Conservation (phyloP, 2,113 vertebrate species). For the Nothoprocta perdicaria region DNA sequence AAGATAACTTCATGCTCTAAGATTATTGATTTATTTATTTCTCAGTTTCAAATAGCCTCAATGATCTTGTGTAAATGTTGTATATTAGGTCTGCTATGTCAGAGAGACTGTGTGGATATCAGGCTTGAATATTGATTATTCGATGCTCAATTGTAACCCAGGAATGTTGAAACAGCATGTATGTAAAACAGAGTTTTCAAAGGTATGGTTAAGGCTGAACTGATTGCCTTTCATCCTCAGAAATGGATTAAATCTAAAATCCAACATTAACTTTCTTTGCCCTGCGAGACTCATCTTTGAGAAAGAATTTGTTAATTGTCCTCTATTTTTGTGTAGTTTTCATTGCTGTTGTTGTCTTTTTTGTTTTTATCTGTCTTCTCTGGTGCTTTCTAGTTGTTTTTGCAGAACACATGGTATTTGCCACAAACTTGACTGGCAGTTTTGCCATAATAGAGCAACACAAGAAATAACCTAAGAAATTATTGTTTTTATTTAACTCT, state of each 20-base stretch:
- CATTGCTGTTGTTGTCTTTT: background rate
- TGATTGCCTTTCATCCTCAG: slow-evolving; percentile 57
- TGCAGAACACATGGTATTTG: background rate
- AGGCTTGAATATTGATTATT: slow-evolving; percentile 69
- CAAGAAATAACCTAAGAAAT: background rate
- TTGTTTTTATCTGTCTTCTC: background rate
- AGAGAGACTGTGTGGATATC: slow-evolving; percentile 50
- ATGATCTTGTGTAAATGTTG: background rate
- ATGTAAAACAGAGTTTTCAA: slow-evolving; percentile 54
- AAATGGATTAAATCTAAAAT: slow-evolving; percentile 62
- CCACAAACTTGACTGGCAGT: accelerated
- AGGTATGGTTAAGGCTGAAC: slow-evolving; percentile 63
- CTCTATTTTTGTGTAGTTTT: background rate
- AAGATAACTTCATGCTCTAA: background rate
- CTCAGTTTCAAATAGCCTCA: slow-evolving; percentile 8
- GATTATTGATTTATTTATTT: background rate
- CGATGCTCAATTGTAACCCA: slow-evolving; percentile 64
- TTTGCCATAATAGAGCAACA: background rate
- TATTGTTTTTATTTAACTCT: background rate
- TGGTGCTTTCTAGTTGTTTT: background rate
- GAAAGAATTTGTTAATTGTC: background rate
- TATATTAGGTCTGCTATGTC: slow-evolving; percentile 26
- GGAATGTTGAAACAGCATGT: slow-evolving; percentile 73
- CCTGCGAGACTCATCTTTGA: background rate
- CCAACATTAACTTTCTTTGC: slow-evolving; percentile 44